These are phyloP conservation scores for Scaptomyza montana DNA, from an alignment of 1,140 invertebrate genomes.

Conservation along the genomic window DNA sequence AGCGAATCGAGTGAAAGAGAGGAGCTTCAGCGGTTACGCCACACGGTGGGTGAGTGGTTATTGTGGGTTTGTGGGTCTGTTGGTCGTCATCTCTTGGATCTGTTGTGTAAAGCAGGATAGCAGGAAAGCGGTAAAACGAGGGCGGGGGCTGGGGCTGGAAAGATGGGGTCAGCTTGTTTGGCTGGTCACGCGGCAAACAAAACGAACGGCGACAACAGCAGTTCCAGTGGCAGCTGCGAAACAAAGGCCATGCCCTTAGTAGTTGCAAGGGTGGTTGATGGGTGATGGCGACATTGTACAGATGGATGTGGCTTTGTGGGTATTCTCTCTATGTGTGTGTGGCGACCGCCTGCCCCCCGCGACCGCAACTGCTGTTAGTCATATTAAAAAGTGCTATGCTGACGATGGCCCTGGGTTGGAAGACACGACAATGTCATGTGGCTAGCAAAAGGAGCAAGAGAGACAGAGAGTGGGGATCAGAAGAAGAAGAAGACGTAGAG, in stretches of 20 bases:
- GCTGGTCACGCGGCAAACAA: conserved; percentile 68
- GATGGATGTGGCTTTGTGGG: conserved; percentile 80
- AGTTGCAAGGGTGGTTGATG: conserved; percentile 40
- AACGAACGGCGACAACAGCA: conserved; percentile 11
- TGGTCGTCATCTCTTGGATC: conserved; percentile 10
- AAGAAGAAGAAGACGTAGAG: not conserved
- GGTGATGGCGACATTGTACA: conserved; percentile 39
- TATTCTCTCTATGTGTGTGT: conserved; percentile 44
- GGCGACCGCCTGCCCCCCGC: conserved; percentile 34
- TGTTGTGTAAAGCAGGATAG: too few species aligned
- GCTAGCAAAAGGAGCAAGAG: not conserved
- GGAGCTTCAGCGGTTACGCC: not conserved
- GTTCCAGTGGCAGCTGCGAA: conserved; percentile 48
- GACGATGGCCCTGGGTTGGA: conserved; percentile 30
- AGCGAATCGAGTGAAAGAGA: not conserved
- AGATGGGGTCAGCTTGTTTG: conserved; percentile 59
- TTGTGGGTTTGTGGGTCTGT: not conserved
- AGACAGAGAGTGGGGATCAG: not conserved
- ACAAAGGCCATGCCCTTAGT: conserved; percentile 59
- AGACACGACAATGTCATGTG: conserved; percentile 65
- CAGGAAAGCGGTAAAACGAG: too few species aligned
- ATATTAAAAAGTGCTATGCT: conserved; percentile 64
- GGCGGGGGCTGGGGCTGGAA: conserved; percentile 3
- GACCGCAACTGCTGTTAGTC: conserved; percentile 71
- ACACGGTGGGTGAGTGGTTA: conserved; percentile 11